Conservation (phyloP, 2,888 invertebrate species). For the Hemaris fuciformis region DNA sequence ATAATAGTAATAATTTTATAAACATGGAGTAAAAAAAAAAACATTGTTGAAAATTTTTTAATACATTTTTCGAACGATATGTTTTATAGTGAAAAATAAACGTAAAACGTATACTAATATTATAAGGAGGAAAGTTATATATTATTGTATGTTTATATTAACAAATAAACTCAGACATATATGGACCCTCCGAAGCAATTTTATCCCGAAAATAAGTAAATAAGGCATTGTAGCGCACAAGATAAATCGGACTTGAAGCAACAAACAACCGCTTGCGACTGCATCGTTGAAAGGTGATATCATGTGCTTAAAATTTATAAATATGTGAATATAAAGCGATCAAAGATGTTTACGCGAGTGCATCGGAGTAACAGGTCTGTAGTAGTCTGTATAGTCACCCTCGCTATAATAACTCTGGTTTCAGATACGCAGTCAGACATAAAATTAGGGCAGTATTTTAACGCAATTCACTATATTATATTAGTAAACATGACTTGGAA, state of each 20-base stretch:
- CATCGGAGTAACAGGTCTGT: constrained; percentile 22
- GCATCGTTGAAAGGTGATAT: constrained; percentile 14
- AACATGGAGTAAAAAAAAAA: no score
- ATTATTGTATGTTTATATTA: no score
- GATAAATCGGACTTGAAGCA: neutral
- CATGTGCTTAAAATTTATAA: constrained; percentile 12
- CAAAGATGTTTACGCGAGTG: constrained; percentile 19
- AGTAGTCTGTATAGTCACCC: constrained; percentile 26
- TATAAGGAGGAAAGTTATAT: no score
- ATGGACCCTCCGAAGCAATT: no score
- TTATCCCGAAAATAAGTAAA: no score
- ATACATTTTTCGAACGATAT: no score
- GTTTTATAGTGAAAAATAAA: no score
- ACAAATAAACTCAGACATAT: no score
- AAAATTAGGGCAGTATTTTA: neutral
- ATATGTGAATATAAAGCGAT: constrained; percentile 13
- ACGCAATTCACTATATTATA: neutral
- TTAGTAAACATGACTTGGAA: neutral
- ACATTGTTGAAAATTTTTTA: no score
- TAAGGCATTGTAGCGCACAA: neutral
- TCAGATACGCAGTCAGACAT: constrained; percentile 11
- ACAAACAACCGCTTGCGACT: neutral
- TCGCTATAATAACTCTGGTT: constrained; percentile 29
- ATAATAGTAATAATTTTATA: no score
- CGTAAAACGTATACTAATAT: no score